Evolutionary conservation across 2,113 vertebrate genomes (phyloP).

Genomic region (Gadus chalcogrammus): DNA sequence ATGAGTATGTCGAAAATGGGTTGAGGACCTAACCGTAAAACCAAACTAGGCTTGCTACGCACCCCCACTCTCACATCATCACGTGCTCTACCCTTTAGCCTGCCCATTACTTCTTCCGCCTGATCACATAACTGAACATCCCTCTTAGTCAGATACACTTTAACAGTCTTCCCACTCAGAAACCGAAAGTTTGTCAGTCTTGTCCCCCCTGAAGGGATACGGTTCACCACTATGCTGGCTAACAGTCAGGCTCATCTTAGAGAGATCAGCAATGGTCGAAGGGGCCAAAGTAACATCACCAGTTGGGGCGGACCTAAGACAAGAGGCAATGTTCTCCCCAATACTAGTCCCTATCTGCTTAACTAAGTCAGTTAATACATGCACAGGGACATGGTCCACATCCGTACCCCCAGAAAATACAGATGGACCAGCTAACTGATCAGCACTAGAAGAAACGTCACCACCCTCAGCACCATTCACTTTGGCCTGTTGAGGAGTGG

Average conservation of each 20-base stretch:
- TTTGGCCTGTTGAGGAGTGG: too few relatives aligned
- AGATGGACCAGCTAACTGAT: too few relatives aligned
- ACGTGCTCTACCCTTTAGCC: constrained; percentile 5
- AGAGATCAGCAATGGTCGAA: not conserved
- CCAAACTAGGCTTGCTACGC: not conserved
- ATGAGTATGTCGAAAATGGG: constrained; percentile 19
- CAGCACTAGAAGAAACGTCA: too few relatives aligned
- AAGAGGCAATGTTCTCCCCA: not conserved
- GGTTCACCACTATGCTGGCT: not conserved
- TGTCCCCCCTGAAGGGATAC: not conserved
- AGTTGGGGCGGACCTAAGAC: too few relatives aligned
- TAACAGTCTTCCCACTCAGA: not conserved
- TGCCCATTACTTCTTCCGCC: not conserved
- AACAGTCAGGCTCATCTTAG: not conserved
- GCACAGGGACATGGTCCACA: too few relatives aligned
- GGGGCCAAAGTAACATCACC: too few relatives aligned
- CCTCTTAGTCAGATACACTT: too few relatives aligned
- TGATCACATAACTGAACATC: too few relatives aligned
- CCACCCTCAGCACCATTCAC: too few relatives aligned
- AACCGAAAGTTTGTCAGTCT: not conserved
- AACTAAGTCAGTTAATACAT: not conserved
- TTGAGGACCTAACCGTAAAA: constrained; percentile 10
- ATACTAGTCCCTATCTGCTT: not conserved
- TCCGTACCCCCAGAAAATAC: too few relatives aligned
- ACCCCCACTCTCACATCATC: constrained; percentile 10